Percentiles rank a stretch among this genome's conserved stretches.
phyloP scores from a whole-genome alignment of 2,797 vertebrate species.

The Rhinichthys osculus region DNA sequence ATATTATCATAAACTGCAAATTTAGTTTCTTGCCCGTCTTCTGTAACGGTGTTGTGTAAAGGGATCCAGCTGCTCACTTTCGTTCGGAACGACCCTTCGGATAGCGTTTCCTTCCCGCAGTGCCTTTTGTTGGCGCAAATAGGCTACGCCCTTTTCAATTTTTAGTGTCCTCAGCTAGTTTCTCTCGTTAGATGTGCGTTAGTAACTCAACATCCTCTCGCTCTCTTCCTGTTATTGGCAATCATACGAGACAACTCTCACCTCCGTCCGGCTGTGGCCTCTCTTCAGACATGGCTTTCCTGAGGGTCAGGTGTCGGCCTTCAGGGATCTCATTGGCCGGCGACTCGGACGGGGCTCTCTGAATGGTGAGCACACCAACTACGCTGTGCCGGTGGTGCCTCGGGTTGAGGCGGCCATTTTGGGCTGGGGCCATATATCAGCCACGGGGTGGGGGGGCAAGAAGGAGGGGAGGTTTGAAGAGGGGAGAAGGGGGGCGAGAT shows the following conservation, averaged over 20 bases:
- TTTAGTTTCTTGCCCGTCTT: not conserved
- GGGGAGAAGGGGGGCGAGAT: conserved; percentile 86
- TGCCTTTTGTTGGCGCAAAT: not conserved
- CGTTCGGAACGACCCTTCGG: conserved; percentile 21
- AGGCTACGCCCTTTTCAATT: not conserved
- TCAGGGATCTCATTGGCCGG: conserved; percentile 95
- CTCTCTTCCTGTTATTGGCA: conserved; percentile 65
- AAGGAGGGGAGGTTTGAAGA: conserved; percentile 68
- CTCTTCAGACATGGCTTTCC: conserved; percentile 98
- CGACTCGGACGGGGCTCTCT: conserved; percentile 96
- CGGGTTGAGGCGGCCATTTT: conserved; percentile 90
- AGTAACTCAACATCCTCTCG: conserved; percentile 72
- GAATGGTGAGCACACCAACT: conserved; percentile 95
- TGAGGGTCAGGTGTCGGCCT: conserved; percentile 94
- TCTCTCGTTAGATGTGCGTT: conserved; percentile 76
- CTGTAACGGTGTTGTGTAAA: not conserved
- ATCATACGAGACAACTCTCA: conserved; percentile 80
- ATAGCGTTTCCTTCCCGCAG: not conserved
- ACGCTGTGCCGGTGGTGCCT: conserved; percentile 99
- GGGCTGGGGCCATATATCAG: conserved; percentile 83
- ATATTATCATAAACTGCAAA: not conserved
- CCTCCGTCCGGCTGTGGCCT: conserved; percentile 90
- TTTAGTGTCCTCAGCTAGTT: conserved; percentile 58
- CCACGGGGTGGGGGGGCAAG: conserved; percentile 62
- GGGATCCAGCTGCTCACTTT: conserved; percentile 42